phyloP scores from a whole-genome alignment of 1,140 invertebrate species.

The Drosophila kepulauana region DNA sequence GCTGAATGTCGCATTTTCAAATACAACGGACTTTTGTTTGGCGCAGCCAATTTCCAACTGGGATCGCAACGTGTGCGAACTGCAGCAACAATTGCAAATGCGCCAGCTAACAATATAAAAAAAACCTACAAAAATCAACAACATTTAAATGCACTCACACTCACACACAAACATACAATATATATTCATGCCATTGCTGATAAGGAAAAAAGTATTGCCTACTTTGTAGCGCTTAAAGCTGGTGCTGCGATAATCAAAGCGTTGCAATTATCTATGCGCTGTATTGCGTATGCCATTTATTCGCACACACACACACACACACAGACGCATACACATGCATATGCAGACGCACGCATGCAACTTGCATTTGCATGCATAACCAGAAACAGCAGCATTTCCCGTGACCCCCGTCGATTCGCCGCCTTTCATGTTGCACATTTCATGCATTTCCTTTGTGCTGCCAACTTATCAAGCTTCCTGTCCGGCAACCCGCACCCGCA shows the following conservation, averaged over 20 bases:
- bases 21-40: conserved; percentile 49
- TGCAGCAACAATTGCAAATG: conserved; percentile 33
- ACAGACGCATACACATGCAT: conserved; percentile 23
- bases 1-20: conserved; percentile 62
- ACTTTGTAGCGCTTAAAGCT: conserved; percentile 63
- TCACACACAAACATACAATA: conserved; percentile 11
- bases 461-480: conserved; percentile 81
- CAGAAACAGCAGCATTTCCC: conserved; percentile 38
- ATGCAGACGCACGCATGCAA: conserved; percentile 4
- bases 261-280: conserved; percentile 62
- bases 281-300: conserved; percentile 50
- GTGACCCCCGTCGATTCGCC: conserved; percentile 1
- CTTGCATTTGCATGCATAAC: conserved; percentile 43
- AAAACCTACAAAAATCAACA: conserved; percentile 12
- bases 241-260: conserved; percentile 53
- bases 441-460: conserved; percentile 81
- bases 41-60: conserved; percentile 51
- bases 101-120: conserved; percentile 19
- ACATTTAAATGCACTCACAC: conserved; percentile 9
- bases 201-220: conserved; percentile 60
- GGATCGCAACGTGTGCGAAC: conserved; percentile 16
- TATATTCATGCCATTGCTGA: conserved; percentile 16
- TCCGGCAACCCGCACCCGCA: conserved; percentile 52
- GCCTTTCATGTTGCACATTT: conserved; percentile 71
- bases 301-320: conserved; percentile 22